Evolutionary conservation across 2,113 vertebrate genomes (phyloP).

Genomic region (Amphiprion percula): DNA sequence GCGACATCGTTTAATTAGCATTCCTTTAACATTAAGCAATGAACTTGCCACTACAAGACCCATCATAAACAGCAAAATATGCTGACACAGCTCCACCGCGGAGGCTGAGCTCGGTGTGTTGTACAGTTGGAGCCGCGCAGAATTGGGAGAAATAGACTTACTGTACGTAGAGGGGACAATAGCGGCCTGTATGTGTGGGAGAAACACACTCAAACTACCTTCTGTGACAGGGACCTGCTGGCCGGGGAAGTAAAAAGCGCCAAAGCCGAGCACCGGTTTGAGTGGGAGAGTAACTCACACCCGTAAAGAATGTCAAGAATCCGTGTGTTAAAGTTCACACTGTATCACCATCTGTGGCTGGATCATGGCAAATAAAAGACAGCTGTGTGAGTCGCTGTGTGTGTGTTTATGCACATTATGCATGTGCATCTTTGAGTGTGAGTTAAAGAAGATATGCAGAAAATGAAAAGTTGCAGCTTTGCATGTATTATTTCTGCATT

Average conservation of each 20-base stretch:
- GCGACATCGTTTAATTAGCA: constrained; percentile 66
- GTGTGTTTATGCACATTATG: not conserved
- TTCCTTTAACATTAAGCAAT: constrained; percentile 65
- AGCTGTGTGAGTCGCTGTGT: constrained; percentile 54
- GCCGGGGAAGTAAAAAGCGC: constrained; percentile 30
- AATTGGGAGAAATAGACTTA: not conserved
- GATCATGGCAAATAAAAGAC: constrained; percentile 78
- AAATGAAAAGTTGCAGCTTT: constrained; percentile 4
- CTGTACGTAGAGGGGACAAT: constrained; percentile 49
- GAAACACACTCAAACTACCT: constrained; percentile 20
- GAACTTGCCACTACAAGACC: constrained; percentile 67
- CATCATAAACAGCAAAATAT: constrained; percentile 61
- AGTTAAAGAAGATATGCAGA: not conserved
- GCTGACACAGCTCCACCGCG: constrained; percentile 46
- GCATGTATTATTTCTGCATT: constrained; percentile 7
- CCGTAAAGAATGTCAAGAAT: constrained; percentile 81
- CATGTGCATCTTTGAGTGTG: not conserved
- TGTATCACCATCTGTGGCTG: constrained; percentile 72
- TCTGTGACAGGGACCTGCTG: constrained; percentile 65
- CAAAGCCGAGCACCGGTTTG: constrained; percentile 42
- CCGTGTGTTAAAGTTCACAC: constrained; percentile 80
- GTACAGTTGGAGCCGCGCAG: constrained; percentile 1
- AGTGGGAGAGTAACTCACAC: constrained; percentile 69
- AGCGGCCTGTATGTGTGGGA: constrained; percentile 29
- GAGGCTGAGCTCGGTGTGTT: not conserved